A percentile compares a stretch with the other conserved stretches of the same genome.
phyloP scores from a whole-genome alignment of 64 coral and sea anemone species.

The Trachythela sp. region DNA sequence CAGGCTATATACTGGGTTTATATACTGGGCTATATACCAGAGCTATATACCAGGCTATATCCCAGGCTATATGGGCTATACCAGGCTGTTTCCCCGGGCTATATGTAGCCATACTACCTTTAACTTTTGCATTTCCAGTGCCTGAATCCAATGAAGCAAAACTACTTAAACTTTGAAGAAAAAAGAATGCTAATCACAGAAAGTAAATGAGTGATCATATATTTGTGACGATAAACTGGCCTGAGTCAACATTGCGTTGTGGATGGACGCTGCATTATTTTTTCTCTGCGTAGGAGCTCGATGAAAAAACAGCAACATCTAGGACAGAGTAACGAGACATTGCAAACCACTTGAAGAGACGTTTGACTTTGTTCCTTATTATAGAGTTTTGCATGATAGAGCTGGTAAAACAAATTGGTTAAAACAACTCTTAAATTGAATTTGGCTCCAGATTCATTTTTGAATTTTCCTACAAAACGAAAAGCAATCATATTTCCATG shows the following conservation, averaged over 20 bases:
- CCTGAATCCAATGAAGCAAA: conserved; percentile 83
- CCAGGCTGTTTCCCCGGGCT: no score
- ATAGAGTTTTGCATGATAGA: no score
- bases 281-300: conserved; percentile 61
- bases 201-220: conserved; percentile 40
- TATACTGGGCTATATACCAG: no score
- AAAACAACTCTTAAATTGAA: no score
- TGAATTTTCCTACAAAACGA: no score
- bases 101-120: no score
- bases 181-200: conserved; percentile 69
- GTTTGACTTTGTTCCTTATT: conserved; percentile 35
- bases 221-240: neutral
- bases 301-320: conserved; percentile 86
- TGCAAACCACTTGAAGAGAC: conserved; percentile 81
- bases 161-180: conserved; percentile 85
- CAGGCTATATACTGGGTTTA: no score
- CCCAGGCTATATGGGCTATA: no score
- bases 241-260: neutral
- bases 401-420: neutral
- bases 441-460: no score
- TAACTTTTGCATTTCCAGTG: conserved; percentile 47
- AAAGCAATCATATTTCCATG: no score
- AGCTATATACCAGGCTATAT: no score
- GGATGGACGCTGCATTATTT: neutral
- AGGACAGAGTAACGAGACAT: conserved; percentile 62